Conservation (phyloP, 2,888 invertebrate species). For the Epirrita christyi region DNA sequence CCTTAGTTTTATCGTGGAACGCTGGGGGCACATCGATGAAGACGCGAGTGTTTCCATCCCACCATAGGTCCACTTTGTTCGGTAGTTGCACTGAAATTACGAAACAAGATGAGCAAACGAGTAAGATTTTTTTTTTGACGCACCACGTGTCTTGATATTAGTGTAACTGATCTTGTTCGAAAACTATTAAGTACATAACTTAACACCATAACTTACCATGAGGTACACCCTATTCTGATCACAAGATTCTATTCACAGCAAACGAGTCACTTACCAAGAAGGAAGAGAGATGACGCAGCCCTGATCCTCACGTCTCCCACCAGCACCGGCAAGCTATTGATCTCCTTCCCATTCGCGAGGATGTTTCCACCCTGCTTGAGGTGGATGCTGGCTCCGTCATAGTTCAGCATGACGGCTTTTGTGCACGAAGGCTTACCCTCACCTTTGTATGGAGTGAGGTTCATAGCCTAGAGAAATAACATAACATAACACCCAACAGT, state of each 20-base stretch:
- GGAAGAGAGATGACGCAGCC: conserved; percentile 90
- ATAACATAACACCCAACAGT: too few species aligned
- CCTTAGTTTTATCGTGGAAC: conserved; percentile 88
- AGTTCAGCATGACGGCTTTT: conserved; percentile 88
- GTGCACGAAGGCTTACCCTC: conserved; percentile 90
- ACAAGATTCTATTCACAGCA: too few species aligned
- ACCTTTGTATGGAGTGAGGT: conserved; percentile 84
- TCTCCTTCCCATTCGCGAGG: conserved; percentile 88
- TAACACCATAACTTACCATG: too few species aligned
- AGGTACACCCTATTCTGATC: too few species aligned
- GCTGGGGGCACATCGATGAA: conserved; percentile 92
- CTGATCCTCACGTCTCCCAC: conserved; percentile 87
- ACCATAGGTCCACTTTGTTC: conserved; percentile 92
- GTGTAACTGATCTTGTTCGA: too few species aligned
- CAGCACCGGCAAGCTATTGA: conserved; percentile 86
- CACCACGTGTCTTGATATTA: too few species aligned
- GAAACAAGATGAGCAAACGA: too few species aligned
- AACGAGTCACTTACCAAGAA: conserved; percentile 87
- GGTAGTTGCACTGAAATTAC: conserved; percentile 86
- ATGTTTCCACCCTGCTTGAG: conserved; percentile 91
- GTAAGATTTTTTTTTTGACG: too few species aligned
- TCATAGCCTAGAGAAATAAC: conserved; percentile 85
- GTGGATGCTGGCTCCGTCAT: conserved; percentile 85
- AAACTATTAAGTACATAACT: too few species aligned
- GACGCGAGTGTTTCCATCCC: conserved; percentile 94